phyloP scores from a whole-genome alignment of 2,888 invertebrate species.

The Leistus spinibarbis region DNA sequence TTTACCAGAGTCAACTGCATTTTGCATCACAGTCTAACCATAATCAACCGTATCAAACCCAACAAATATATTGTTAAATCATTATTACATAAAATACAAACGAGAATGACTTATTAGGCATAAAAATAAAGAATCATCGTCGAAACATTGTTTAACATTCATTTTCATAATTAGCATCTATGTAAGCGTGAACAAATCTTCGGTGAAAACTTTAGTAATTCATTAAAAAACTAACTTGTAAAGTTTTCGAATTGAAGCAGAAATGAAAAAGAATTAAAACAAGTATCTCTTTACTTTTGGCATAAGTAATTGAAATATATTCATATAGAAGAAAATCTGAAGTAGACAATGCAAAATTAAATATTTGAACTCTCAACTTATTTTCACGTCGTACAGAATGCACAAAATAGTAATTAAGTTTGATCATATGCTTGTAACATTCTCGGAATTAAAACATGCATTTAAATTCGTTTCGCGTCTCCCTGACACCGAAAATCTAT shows the following conservation, averaged over 20 bases:
- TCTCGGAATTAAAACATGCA: no score
- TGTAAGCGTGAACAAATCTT: conserved; percentile 30
- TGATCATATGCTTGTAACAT: no score
- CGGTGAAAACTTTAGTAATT: conserved; percentile 35
- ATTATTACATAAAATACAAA: neutral
- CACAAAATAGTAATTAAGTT: no score
- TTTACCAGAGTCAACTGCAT: conserved; percentile 19
- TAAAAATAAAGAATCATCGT: no score
- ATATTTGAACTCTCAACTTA: no score
- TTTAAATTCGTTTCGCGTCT: no score
- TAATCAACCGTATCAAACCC: conserved; percentile 8
- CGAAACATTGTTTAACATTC: conserved; percentile 18
- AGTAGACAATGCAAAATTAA: neutral
- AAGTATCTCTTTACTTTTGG: conserved; percentile 24
- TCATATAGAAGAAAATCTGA: conserved; percentile 1
- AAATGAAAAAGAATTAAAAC: conserved; percentile 28
- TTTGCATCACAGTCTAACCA: conserved; percentile 22
- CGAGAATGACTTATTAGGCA: neutral
- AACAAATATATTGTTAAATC: neutral
- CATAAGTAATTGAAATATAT: conserved; percentile 27
- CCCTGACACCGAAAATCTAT: no score
- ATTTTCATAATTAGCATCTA: conserved; percentile 35
- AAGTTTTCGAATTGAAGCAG: conserved; percentile 24
- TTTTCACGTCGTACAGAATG: no score
- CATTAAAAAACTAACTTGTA: conserved; percentile 18